Evolutionary conservation across 2,113 vertebrate genomes (phyloP).

Genomic region (Macrotis lagotis): DNA sequence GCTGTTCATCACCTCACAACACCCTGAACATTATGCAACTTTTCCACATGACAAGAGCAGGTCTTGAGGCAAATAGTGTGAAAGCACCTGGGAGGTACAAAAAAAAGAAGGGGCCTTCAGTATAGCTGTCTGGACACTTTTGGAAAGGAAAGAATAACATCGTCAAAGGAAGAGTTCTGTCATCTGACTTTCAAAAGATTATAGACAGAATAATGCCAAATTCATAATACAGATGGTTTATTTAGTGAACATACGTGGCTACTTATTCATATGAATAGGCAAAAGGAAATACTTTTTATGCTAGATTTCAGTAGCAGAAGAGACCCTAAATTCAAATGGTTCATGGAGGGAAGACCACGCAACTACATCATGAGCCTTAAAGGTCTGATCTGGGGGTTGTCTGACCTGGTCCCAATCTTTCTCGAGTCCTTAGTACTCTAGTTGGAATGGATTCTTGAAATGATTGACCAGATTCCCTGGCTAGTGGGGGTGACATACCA

Average conservation of each 20-base stretch:
- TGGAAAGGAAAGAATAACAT: constrained; percentile 67
- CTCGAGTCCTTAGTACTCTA: constrained; percentile 14
- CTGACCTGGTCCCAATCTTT: constrained; percentile 1
- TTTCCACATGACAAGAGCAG: constrained; percentile 48
- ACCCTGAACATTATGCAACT: constrained; percentile 35
- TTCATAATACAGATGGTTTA: constrained; percentile 63
- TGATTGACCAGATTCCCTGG: neutral
- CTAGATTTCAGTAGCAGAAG: constrained; percentile 64
- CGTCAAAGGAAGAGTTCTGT: constrained; percentile 44
- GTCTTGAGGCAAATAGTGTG: constrained; percentile 34
- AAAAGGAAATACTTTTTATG: constrained; percentile 62
- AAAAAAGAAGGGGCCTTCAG: constrained; percentile 28
- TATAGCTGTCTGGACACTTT: constrained; percentile 25
- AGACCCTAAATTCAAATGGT: constrained; percentile 16
- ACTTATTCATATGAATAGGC: constrained; percentile 68
- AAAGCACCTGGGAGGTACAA: constrained; percentile 24
- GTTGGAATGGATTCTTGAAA: constrained; percentile 2
- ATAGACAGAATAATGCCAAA: constrained; percentile 68
- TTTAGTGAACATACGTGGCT: constrained; percentile 43
- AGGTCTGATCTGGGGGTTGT: neutral
- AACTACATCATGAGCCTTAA: constrained; percentile 9
- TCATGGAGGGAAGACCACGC: constrained; percentile 27
- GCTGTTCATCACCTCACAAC: constrained; percentile 45
- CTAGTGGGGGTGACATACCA: neutral
- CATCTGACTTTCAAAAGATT: constrained; percentile 67